Percentiles rank a stretch among this genome's conserved stretches.
These are phyloP conservation scores for Sterna hirundo DNA, from an alignment of 2,113 vertebrate genomes.

Conservation along the genomic window DNA sequence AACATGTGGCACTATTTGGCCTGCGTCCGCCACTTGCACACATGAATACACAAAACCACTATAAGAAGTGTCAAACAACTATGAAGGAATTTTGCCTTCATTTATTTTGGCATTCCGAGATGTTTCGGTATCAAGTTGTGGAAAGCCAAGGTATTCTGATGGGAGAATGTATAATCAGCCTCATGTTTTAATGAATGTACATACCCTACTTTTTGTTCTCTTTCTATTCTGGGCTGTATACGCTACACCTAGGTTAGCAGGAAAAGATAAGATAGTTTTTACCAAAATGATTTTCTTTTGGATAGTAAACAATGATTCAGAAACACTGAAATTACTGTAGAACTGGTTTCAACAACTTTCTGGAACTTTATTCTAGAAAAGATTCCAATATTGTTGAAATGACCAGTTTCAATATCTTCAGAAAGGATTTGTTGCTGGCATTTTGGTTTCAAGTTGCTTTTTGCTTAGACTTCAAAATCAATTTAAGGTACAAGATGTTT, in stretches of 20 bases:
- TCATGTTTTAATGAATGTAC: neutral
- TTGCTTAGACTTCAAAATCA: neutral
- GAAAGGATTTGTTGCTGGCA: neutral
- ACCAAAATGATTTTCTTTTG: neutral
- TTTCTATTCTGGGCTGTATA: neutral
- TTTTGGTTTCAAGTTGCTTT: neutral
- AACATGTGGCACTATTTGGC: neutral
- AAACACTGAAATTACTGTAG: neutral
- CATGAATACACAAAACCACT: neutral
- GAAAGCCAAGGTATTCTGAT: neutral
- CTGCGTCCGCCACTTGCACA: neutral
- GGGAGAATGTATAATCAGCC: neutral
- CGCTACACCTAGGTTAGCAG: neutral
- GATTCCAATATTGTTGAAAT: neutral
- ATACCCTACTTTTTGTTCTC: neutral
- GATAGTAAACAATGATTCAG: neutral
- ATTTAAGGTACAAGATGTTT: neutral
- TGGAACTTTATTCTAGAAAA: neutral
- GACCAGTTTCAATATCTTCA: neutral
- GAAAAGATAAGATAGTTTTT: neutral
- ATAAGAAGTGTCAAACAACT: neutral
- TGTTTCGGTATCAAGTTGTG: neutral
- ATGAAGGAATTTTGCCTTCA: neutral
- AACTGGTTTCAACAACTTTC: neutral
- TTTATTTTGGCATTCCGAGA: neutral